A percentile compares a stretch with the other conserved stretches of the same genome.
These are phyloP conservation scores for Drosophila takahashii DNA, from an alignment of 1,140 invertebrate genomes.

Conservation along the genomic window DNA sequence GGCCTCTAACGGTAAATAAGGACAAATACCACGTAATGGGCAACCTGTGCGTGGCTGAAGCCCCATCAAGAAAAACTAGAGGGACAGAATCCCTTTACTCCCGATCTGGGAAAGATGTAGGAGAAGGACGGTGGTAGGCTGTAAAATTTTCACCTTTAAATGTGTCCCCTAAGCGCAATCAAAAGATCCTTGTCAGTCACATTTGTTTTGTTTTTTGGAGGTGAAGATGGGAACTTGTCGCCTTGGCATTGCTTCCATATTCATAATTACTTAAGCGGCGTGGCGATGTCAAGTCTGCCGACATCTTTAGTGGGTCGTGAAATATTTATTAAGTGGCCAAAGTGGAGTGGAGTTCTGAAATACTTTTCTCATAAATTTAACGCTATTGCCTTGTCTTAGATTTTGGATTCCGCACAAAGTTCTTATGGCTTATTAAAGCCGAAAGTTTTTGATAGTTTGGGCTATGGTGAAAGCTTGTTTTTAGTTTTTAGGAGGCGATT, in stretches of 20 bases:
- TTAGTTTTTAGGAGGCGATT: slow-evolving; percentile 9
- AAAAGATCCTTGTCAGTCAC: slow-evolving; percentile 63
- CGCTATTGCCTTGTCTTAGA: slow-evolving; percentile 8
- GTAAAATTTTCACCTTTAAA: slow-evolving; percentile 79
- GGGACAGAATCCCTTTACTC: slow-evolving; percentile 14
- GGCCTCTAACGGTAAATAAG: slow-evolving; percentile 67
- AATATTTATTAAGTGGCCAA: slow-evolving; percentile 63
- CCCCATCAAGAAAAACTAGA: slow-evolving; percentile 35
- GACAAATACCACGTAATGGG: slow-evolving; percentile 61
- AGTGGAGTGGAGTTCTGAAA: slow-evolving; percentile 12
- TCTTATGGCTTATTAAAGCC: slow-evolving; percentile 38
- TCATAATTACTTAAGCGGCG: slow-evolving; percentile 72
- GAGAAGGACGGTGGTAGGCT: slow-evolving; percentile 1
- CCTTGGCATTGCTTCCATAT: slow-evolving; percentile 14
- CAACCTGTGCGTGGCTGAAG: slow-evolving; percentile 49
- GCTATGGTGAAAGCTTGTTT: not conserved
- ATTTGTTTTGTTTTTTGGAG: slow-evolving; percentile 35
- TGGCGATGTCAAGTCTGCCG: slow-evolving; percentile 54
- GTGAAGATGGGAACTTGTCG: slow-evolving; percentile 20
- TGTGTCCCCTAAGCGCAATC: slow-evolving; percentile 77
- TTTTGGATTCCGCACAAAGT: slow-evolving; percentile 7
- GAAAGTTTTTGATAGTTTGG: slow-evolving; percentile 36
- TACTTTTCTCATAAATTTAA: slow-evolving; percentile 38
- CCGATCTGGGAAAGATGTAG: too few relatives aligned
- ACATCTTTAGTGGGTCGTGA: slow-evolving; percentile 58